phyloP scores from a whole-genome alignment of 2,113 vertebrate genomes.

The rat (Rattus norvegicus) region GRCr8 NC_086019.1:177285001-177285500 shows the following conservation, averaged over 20 bases:
- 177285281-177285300: neutral
- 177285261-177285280: neutral
- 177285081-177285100: neutral
- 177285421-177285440: neutral
- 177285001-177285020: neutral
- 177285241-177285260: neutral
- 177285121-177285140: neutral
- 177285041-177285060: neutral
- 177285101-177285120: neutral
- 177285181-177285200: neutral
- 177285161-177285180: neutral
- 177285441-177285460: neutral
- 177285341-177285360: neutral
- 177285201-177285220: neutral
- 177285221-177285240: neutral
- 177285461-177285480: neutral
- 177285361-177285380: neutral
- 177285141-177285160: neutral
- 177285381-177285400: neutral
- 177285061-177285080: neutral
- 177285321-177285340: neutral
- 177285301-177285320: neutral
- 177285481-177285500: neutral
- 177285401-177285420: neutral
- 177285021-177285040: neutral